These are phyloP conservation scores for Myoxocephalus aenaeus DNA, from an alignment of 2,797 vertebrate genomes.

Conservation along the genomic window DNA sequence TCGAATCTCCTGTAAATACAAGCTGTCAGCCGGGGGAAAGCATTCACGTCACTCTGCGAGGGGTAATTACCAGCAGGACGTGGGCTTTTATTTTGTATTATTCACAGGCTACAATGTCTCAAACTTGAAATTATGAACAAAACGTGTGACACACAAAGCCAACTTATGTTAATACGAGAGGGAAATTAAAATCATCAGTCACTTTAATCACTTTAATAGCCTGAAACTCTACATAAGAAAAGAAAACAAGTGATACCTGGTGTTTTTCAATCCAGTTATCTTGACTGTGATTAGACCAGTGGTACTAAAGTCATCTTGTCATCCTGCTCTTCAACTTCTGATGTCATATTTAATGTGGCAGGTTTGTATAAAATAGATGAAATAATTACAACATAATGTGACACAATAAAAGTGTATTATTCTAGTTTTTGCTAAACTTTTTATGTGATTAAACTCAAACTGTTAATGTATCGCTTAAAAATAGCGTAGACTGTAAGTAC, in stretches of 20 bases:
- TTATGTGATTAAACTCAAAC: no score
- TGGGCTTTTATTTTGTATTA: slow-evolving; percentile 5
- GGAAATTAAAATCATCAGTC: slow-evolving; percentile 3
- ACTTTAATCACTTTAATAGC: neutral
- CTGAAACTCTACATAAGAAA: neutral
- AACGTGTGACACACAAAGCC: neutral
- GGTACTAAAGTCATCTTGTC: neutral
- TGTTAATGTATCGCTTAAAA: no score
- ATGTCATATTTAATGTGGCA: neutral
- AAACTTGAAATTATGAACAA: slow-evolving; percentile 34
- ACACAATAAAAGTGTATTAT: neutral
- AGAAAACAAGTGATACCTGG: neutral
- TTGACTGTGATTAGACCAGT: neutral
- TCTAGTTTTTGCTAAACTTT: no score
- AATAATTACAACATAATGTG: neutral
- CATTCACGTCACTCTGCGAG: slow-evolving; percentile 36
- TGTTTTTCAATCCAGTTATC: neutral
- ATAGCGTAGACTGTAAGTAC: no score
- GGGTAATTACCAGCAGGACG: slow-evolving; percentile 54
- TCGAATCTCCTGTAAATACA: slow-evolving; percentile 62
- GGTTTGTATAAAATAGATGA: neutral
- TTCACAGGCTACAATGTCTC: slow-evolving; percentile 18
- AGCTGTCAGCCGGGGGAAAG: slow-evolving; percentile 57
- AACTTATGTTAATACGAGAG: slow-evolving; percentile 5
- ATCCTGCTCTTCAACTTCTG: neutral